phyloP scores from a whole-genome alignment of 2,888 invertebrate genomes.

The Cephalotes varians region DNA sequence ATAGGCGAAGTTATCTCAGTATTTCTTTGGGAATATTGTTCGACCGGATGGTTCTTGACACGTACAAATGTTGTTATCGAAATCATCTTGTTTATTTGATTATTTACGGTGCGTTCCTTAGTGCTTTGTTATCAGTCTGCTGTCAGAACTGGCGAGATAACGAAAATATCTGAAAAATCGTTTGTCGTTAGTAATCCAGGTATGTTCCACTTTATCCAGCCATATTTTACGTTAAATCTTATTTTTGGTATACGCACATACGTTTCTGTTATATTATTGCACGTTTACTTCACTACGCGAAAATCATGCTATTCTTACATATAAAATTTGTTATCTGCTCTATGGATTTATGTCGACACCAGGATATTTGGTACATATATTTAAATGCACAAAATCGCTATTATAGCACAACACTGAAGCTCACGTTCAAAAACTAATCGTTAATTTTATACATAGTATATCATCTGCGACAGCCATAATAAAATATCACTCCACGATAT shows the following conservation, averaged over 20 bases:
- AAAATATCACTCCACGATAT: constrained; percentile 19
- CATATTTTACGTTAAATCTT: background rate
- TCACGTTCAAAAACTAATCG: constrained; percentile 27
- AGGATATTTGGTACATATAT: constrained; percentile 9
- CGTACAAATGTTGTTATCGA: constrained; percentile 32
- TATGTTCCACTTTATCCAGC: background rate
- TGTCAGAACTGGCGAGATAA: background rate
- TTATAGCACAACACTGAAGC: background rate
- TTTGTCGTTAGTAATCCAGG: background rate
- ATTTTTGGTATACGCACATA: background rate
- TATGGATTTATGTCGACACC: constrained; percentile 11
- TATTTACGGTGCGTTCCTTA: constrained; percentile 31
- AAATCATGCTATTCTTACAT: background rate
- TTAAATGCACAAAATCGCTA: constrained; percentile 41
- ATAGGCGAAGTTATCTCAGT: background rate
- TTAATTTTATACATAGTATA: constrained; percentile 44
- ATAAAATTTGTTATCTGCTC: constrained; percentile 2
- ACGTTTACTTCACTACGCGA: background rate
- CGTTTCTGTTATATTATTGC: background rate
- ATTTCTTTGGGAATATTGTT: constrained; percentile 33
- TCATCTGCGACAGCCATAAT: constrained; percentile 20
- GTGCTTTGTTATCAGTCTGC: background rate
- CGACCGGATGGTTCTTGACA: constrained; percentile 29
- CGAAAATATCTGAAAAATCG: constrained; percentile 9
- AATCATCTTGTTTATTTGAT: constrained; percentile 38